Conservation (phyloP, 2,113 vertebrate genomes). For the Chionodraco myersi region DNA sequence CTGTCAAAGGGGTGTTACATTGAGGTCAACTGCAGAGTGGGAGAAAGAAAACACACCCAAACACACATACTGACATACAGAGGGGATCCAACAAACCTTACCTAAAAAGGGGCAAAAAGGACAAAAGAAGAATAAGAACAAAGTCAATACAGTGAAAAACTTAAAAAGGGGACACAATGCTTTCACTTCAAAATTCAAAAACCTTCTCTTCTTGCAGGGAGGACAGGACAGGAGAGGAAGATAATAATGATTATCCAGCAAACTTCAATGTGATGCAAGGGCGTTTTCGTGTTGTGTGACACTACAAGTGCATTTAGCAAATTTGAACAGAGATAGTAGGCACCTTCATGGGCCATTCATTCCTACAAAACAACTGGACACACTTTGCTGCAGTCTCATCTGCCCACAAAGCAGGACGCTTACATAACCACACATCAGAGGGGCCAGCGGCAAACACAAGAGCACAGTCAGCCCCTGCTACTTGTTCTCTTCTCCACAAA, state of each 20-base stretch:
- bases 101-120: slow-evolving; percentile 84
- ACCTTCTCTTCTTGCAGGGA: slow-evolving; percentile 64
- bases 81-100: slow-evolving; percentile 87
- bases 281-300: slow-evolving; percentile 27
- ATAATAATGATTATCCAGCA: slow-evolving; percentile 64
- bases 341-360: slow-evolving; percentile 46
- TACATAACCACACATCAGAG: slow-evolving; percentile 66
- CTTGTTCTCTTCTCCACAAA: slow-evolving; percentile 57
- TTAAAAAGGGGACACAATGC: slow-evolving; percentile 84
- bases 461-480: slow-evolving; percentile 57
- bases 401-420: slow-evolving; percentile 73
- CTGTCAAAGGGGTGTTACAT: slow-evolving; percentile 82
- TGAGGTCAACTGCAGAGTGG: slow-evolving; percentile 82
- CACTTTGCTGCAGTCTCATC: slow-evolving; percentile 70
- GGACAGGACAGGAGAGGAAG: slow-evolving; percentile 66
- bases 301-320: slow-evolving; percentile 37
- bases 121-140: slow-evolving; percentile 86
- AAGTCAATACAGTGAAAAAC: slow-evolving; percentile 87
- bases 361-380: slow-evolving; percentile 71
- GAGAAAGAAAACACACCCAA: slow-evolving; percentile 80
- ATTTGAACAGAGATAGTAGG: slow-evolving; percentile 39
- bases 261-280: slow-evolving; percentile 47
- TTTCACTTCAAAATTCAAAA: slow-evolving; percentile 74
- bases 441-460: slow-evolving; percentile 68
- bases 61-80: slow-evolving; percentile 78